Conservation (phyloP, 2,113 vertebrate species). For the Podarcis cretensis region DNA sequence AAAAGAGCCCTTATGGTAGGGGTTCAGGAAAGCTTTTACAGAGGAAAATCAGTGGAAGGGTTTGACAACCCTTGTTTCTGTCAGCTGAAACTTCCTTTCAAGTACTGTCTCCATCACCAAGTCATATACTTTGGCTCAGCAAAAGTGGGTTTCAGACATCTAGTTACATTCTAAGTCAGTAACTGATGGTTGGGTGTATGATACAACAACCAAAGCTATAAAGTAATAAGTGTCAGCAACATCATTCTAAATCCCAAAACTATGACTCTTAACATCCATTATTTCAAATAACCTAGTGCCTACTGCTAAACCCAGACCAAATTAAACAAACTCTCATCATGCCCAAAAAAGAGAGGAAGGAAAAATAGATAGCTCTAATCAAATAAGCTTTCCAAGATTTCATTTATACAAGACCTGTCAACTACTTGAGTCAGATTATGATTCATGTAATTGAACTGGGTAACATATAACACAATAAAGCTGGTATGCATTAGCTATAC, state of each 20-base stretch:
- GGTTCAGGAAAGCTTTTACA: not conserved
- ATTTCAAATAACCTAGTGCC: not conserved
- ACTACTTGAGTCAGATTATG: constrained; percentile 7
- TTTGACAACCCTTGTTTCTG: not conserved
- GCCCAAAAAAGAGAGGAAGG: not conserved
- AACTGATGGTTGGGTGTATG: not conserved
- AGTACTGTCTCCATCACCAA: not conserved
- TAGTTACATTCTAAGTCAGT: not conserved
- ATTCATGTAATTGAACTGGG: constrained; percentile 4
- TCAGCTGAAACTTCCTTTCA: not conserved
- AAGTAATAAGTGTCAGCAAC: not conserved
- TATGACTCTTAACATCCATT: no score
- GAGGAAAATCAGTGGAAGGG: not conserved
- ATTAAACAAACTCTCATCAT: not conserved
- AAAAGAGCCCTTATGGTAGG: not conserved
- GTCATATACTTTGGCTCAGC: not conserved
- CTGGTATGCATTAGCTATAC: constrained; percentile 69
- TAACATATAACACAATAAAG: not conserved
- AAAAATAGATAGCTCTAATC: not conserved
- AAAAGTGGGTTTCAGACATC: not conserved
- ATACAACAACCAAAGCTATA: not conserved
- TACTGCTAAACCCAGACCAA: not conserved
- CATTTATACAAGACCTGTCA: not conserved
- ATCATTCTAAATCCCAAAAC: not conserved
- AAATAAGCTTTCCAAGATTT: not conserved